phyloP scores from a whole-genome alignment of 2,888 invertebrate species.

The Cryptocheilus praepositus region DNA sequence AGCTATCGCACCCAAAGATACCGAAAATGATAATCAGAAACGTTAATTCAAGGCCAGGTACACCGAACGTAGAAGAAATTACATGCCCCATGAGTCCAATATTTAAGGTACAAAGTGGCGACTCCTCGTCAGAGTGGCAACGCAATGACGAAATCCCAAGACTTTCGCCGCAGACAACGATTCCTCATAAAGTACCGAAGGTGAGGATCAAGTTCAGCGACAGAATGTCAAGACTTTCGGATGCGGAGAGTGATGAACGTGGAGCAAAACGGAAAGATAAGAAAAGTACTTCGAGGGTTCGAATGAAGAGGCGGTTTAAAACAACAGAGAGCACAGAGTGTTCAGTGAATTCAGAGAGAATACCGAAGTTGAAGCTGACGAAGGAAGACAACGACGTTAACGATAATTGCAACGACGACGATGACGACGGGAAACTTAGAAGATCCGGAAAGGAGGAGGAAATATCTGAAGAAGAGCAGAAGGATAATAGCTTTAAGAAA shows the following conservation, averaged over 20 bases:
- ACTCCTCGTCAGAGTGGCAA: too few relatives aligned
- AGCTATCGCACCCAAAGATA: constrained; percentile 63
- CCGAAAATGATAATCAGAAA: constrained; percentile 73
- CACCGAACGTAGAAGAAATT: constrained; percentile 64
- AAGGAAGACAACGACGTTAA: constrained; percentile 37
- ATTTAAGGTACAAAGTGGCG: too few relatives aligned
- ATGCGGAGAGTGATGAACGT: constrained; percentile 15
- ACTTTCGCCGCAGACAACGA: neutral
- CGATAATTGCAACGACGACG: too few relatives aligned
- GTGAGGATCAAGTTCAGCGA: constrained; percentile 65
- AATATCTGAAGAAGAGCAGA: constrained; percentile 30
- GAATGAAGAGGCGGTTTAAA: neutral
- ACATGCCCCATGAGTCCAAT: constrained; percentile 7
- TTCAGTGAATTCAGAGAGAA: constrained; percentile 23
- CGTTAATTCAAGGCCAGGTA: constrained; percentile 65
- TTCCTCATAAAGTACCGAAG: constrained; percentile 38
- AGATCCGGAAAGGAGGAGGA: constrained; percentile 23
- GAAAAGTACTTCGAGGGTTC: constrained; percentile 44
- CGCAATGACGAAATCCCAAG: neutral
- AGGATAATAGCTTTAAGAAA: neutral
- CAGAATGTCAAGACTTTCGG: constrained; percentile 28
- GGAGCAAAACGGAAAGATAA: constrained; percentile 35
- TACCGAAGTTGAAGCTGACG: constrained; percentile 58
- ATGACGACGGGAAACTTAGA: too few relatives aligned
- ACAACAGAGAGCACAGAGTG: neutral